phyloP scores from a whole-genome alignment of 2,113 vertebrate species.

The Prochilodus magdalenae region DNA sequence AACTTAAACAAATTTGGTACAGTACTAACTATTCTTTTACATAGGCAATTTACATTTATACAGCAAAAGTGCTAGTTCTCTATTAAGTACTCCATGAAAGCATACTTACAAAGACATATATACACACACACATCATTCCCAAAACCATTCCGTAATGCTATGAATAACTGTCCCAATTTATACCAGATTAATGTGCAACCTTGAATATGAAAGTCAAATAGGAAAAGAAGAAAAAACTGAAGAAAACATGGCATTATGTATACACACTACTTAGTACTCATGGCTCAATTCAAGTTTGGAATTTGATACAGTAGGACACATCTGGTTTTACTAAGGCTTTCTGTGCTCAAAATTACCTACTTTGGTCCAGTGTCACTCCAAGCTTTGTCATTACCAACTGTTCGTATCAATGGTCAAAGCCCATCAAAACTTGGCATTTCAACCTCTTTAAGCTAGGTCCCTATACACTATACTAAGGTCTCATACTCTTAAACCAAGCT shows the following conservation, averaged over 20 bases:
- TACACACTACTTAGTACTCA: neutral
- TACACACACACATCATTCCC: too few species aligned
- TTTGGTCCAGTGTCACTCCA: neutral
- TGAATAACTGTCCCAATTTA: neutral
- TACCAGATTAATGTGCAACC: neutral
- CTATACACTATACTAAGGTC: neutral
- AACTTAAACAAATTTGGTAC: too few species aligned
- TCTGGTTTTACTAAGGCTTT: neutral
- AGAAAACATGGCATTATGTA: conserved; percentile 8
- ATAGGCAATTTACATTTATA: too few species aligned
- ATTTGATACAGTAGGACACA: conserved; percentile 29
- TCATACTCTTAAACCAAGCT: conserved; percentile 38
- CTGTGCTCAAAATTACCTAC: neutral
- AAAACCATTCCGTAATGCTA: neutral
- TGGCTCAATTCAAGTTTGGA: conserved; percentile 10
- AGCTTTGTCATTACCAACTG: neutral
- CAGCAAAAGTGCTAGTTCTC: too few species aligned
- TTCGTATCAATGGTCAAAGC: neutral
- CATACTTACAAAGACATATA: too few species aligned
- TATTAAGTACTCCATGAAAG: too few species aligned
- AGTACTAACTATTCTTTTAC: too few species aligned
- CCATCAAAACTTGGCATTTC: neutral
- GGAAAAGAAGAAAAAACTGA: neutral
- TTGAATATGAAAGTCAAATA: neutral
- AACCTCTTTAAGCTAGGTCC: neutral